Evolutionary conservation across 2,888 invertebrate genomes (phyloP).

Genomic region (Prenolepis imparis): DNA sequence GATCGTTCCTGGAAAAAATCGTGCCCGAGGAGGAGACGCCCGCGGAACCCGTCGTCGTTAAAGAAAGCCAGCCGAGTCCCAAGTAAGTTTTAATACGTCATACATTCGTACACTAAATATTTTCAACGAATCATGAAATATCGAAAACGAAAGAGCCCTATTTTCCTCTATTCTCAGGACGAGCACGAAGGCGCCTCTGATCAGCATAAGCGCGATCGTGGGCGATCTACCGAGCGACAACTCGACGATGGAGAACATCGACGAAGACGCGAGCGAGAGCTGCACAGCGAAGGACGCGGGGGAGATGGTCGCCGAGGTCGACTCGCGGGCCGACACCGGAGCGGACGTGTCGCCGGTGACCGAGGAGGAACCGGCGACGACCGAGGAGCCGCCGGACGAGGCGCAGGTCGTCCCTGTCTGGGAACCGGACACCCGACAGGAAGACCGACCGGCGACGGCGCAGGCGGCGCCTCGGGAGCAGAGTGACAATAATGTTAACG

Average conservation of each 20-base stretch:
- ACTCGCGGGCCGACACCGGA: constrained; percentile 48
- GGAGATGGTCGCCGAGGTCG: constrained; percentile 40
- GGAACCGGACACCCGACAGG: constrained; percentile 85
- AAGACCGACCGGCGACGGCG: constrained; percentile 69
- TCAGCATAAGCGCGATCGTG: constrained; percentile 91
- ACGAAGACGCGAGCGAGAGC: constrained; percentile 60
- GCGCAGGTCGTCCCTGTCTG: constrained; percentile 82
- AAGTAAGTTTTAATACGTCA: constrained; percentile 17
- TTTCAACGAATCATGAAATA: background rate
- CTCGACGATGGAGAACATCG: constrained; percentile 87
- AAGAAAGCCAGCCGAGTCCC: constrained; percentile 32
- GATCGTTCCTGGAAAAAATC: constrained; percentile 50
- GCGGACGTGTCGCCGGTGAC: constrained; percentile 52
- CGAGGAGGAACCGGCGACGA: constrained; percentile 80
- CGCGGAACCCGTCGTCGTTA: constrained; percentile 58
- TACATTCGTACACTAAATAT: background rate
- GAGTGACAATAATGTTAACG: constrained; percentile 90
- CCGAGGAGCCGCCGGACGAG: constrained; percentile 90
- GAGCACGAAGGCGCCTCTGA: constrained; percentile 88
- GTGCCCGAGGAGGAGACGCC: constrained; percentile 71
- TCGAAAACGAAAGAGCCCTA: constrained; percentile 32
- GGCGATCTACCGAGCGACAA: constrained; percentile 87
- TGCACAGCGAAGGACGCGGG: constrained; percentile 53
- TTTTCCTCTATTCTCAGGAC: constrained; percentile 62
- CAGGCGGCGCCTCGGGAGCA: constrained; percentile 80